Evolutionary conservation across 1,140 invertebrate genomes (phyloP).

Genomic region (Drosophila tani): DNA sequence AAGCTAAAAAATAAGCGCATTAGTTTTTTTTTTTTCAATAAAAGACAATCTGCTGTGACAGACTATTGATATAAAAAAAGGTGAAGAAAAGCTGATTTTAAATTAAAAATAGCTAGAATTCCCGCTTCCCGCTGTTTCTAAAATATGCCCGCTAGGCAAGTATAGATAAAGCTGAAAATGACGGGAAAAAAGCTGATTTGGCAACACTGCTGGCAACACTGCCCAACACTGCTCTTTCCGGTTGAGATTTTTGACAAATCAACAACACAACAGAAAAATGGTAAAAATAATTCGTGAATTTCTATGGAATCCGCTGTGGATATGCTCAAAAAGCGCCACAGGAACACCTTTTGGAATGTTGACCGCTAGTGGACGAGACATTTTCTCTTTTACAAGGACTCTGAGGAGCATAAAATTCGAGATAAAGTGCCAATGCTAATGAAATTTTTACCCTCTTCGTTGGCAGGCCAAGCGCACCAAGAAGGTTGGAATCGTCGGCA

Average conservation of each 20-base stretch:
- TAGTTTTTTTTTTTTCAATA: too few species aligned
- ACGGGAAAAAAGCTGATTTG: too few species aligned
- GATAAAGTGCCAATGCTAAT: constrained; percentile 6
- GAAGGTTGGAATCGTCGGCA: constrained; percentile 99
- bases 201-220: too few species aligned
- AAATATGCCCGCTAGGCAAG: too few species aligned
- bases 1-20: too few species aligned
- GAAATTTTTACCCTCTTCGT: constrained; percentile 48
- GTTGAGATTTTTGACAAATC: constrained; percentile 83
- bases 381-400: constrained; percentile 16
- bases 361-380: not conserved
- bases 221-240: constrained; percentile 68
- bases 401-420: not conserved
- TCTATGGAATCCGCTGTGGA: constrained; percentile 37
- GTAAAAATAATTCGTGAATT: constrained; percentile 70
- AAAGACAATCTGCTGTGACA: too few species aligned
- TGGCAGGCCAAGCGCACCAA: constrained; percentile 99
- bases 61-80: too few species aligned
- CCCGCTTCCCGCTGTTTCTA: too few species aligned
- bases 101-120: too few species aligned
- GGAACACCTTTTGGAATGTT: not conserved
- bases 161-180: too few species aligned
- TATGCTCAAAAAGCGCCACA: not conserved
- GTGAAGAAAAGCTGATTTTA: too few species aligned
- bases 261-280: constrained; percentile 83